Evolutionary conservation across 2,888 invertebrate species (phyloP).

Genomic region (Megastigmus dorsalis): DNA sequence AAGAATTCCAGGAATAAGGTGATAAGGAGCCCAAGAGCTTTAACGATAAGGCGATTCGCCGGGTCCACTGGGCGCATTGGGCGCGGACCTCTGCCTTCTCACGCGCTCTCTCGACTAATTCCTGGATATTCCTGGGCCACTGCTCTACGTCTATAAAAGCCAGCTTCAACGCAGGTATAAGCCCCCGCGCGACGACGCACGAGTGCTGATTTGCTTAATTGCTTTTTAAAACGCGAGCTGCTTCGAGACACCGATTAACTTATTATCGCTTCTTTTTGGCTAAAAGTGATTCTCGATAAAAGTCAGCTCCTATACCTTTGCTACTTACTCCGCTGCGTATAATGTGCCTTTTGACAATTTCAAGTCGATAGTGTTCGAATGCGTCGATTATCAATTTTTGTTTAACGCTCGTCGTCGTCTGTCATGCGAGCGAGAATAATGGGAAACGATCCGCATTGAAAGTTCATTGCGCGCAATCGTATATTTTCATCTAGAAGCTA

Average conservation of each 20-base stretch:
- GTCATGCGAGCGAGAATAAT: too few species aligned
- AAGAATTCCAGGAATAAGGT: constrained; percentile 49
- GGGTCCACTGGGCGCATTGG: neutral
- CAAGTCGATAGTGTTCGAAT: too few species aligned
- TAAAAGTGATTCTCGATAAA: neutral
- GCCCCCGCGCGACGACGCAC: neutral
- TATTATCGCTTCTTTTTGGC: neutral
- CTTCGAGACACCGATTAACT: constrained; percentile 31
- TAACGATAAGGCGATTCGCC: constrained; percentile 50
- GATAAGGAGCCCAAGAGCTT: constrained; percentile 41
- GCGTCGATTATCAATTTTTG: too few species aligned
- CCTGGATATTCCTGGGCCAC: constrained; percentile 18
- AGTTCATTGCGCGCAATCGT: too few species aligned
- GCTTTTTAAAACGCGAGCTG: constrained; percentile 40
- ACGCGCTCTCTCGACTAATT: constrained; percentile 31
- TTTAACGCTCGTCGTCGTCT: too few species aligned
- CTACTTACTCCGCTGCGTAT: neutral
- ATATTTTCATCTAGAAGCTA: too few species aligned
- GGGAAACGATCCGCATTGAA: too few species aligned
- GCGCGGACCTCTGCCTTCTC: too few species aligned
- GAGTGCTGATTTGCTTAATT: constrained; percentile 49
- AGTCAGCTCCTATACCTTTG: neutral
- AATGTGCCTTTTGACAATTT: neutral
- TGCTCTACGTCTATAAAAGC: too few species aligned
- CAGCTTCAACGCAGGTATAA: neutral